Conservation (phyloP, 1,140 invertebrate species). For the Archegozetes longisetosus region DNA sequence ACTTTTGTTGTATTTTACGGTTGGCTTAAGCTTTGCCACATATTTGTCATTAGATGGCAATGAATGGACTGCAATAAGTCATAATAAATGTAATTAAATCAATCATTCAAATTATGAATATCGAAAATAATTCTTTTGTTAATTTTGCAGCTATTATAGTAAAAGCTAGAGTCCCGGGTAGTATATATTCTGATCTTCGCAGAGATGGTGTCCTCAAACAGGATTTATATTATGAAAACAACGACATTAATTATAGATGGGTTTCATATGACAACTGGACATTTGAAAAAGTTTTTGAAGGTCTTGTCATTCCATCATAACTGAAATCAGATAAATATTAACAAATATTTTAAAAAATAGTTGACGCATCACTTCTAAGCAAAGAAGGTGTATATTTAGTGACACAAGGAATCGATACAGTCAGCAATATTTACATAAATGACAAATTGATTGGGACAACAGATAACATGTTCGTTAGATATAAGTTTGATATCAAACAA, state of each 20-base stretch:
- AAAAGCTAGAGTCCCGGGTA: conserved; percentile 49
- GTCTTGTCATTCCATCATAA: conserved; percentile 19
- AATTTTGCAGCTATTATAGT: conserved; percentile 8
- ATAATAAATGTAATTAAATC: conserved; percentile 1
- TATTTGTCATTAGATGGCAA: background rate
- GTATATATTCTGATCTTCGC: conserved; percentile 62
- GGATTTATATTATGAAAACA: conserved; percentile 51
- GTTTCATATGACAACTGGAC: conserved; percentile 57
- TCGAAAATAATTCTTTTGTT: background rate
- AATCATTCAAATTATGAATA: too few relatives aligned
- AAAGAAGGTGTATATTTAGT: conserved; percentile 37
- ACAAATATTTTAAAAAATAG: conserved; percentile 16
- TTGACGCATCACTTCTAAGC: conserved; percentile 20
- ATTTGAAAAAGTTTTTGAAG: conserved; percentile 38
- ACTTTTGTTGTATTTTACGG: too few relatives aligned
- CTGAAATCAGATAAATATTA: background rate
- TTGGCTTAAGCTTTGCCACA: background rate
- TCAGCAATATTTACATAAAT: conserved; percentile 57
- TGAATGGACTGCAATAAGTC: background rate
- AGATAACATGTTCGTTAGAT: conserved; percentile 77
- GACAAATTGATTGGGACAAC: conserved; percentile 43
- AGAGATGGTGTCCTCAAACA: conserved; percentile 39
- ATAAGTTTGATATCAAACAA: conserved; percentile 53
- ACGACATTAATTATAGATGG: conserved; percentile 66
- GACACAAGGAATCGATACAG: conserved; percentile 72